Evolutionary conservation across 2,113 vertebrate genomes (phyloP), one percentile per base, ranked within the genome.

Genomic region (Halichoerus grypus): DNA sequence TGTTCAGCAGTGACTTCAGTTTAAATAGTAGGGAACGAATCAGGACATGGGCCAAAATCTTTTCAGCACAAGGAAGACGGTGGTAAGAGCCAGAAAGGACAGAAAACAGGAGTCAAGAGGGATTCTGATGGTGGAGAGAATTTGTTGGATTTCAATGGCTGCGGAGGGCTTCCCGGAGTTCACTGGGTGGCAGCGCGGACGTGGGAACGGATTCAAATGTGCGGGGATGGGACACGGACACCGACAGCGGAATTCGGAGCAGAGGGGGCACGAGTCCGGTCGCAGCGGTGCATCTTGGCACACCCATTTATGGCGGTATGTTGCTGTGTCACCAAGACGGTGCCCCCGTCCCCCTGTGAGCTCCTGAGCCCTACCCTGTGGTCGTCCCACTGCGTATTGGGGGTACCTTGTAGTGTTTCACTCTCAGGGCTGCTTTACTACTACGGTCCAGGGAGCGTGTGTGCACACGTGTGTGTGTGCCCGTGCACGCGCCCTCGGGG

Each of bases 271-370:
- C 6, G 7, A 19, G 3, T 14, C n/a, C 4, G 18, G 26, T 7
- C 13, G 5, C 67, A 8, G 16, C 5, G 3, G 14, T 18, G 4
- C 1, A 2, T 49, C n/a, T 69, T n/a, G 51, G 59, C 26, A 69
- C 15, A 33, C 2, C 5, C 12, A 4, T 15, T 36, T 24, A 46
- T 21, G 51, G 12, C 0, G 31, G 5, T 1, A 31, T 2, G n/a
- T 16, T 10, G 6, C 26, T 11, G 63, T 18, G 14, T 76, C n/a
- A 42, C 4, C 18, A 31, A 16, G 8, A 72, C 14, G 4, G 4
- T 1, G 24, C 18, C 46, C 61, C 4, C 1, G 0, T 12, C 31
- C 51, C 55, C 21, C 63, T 28, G 21, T 28, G 74, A 67, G 36
- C 12, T 87, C 36, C 67, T 5, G 15, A 65, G 7, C 42, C 19